A percentile compares a stretch with the other conserved stretches of the same genome.
Conservation (phyloP, 2,113 vertebrate genomes). For the Diadophis punctatus region DNA sequence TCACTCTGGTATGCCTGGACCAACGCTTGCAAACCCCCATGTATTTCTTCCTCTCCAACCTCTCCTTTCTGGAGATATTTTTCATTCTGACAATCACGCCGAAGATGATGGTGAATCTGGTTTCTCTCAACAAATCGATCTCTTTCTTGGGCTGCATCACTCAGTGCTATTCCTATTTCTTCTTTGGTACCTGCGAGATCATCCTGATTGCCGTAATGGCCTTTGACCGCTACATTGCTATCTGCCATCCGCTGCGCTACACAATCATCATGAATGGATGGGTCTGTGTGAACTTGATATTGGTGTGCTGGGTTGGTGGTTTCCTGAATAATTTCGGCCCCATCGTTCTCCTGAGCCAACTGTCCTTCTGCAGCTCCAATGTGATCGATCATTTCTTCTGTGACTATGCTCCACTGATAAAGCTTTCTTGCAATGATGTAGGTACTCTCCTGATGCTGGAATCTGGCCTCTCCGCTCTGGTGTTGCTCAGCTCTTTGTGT, state of each 20-base stretch:
- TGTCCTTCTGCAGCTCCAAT: constrained; percentile 44
- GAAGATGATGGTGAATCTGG: constrained; percentile 36
- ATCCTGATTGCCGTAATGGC: constrained; percentile 45
- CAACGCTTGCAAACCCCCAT: constrained; percentile 30
- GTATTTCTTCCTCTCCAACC: constrained; percentile 54
- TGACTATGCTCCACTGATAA: not conserved
- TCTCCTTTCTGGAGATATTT: constrained; percentile 41
- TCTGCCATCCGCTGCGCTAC: constrained; percentile 48
- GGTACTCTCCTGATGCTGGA: not conserved
- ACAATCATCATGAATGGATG: constrained; percentile 19
- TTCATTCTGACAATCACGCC: constrained; percentile 38
- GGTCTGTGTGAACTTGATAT: constrained; percentile 4
- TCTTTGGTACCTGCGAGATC: constrained; percentile 4
- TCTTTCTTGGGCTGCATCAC: constrained; percentile 35
- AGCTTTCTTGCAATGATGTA: constrained; percentile 6
- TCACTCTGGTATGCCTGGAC: not conserved
- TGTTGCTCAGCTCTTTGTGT: constrained; percentile 27
- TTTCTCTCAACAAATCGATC: constrained; percentile 13
- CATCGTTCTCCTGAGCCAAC: not conserved
- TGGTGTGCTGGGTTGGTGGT: constrained; percentile 28
- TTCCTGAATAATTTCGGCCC: constrained; percentile 20
- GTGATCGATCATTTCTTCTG: constrained; percentile 49
- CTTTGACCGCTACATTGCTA: not conserved
- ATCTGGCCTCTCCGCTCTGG: not conserved
- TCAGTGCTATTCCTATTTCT: constrained; percentile 44